A percentile compares a stretch with the other conserved stretches of the same genome.
phyloP scores from a whole-genome alignment of 2,797 vertebrate species.

The Tangara arthus region DNA sequence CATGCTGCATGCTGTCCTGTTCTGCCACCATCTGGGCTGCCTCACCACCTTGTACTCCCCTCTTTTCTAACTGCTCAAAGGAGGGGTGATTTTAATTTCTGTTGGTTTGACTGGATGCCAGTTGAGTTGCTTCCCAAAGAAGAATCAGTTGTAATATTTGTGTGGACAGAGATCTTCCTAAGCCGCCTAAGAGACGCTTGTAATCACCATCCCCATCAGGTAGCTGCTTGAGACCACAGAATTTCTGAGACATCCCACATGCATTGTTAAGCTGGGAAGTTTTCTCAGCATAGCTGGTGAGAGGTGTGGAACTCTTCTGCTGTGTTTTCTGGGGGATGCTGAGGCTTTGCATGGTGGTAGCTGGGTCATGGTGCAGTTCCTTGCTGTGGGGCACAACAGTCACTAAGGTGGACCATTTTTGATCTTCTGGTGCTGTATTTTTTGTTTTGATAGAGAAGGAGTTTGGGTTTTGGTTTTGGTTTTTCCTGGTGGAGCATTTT shows the following conservation, averaged over 20 bases:
- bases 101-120: background rate
- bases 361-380: background rate
- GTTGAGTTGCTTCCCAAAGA: background rate
- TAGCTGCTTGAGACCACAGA: background rate
- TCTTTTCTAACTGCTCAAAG: background rate
- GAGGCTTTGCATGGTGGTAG: background rate
- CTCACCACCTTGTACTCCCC: background rate
- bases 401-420: fast-evolving
- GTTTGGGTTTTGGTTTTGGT: background rate
- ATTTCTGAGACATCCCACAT: background rate
- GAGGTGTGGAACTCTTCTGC: background rate
- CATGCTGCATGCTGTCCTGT: constrained; percentile 28
- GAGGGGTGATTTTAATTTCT: background rate
- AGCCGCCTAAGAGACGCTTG: background rate
- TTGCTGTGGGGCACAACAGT: background rate
- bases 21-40: background rate
- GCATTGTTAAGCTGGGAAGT: background rate
- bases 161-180: background rate
- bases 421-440: background rate
- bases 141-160: background rate
- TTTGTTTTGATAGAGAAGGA: background rate
- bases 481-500: background rate
- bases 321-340: background rate
- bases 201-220: background rate
- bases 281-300: background rate